Evolutionary conservation across 2,113 vertebrate species (phyloP), one percentile per base, ranked within the genome.

Genomic region (Pungitius pungitius): DNA sequence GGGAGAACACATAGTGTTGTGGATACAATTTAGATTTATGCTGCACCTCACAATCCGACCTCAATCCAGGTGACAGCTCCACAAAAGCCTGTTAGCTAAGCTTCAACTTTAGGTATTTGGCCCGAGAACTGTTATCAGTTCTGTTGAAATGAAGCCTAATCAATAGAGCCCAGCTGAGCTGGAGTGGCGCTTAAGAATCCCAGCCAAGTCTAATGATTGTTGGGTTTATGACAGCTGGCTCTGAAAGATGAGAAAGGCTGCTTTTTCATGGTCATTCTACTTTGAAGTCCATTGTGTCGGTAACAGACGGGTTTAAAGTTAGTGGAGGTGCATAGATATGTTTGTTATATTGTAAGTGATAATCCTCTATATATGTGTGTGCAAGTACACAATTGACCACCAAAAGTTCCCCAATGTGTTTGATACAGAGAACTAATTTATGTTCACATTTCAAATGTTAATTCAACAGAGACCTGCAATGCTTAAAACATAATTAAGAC

Each of bases 381-480:
- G 51, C 18, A 33, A 30, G 40, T 71, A 42, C 33, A 35, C 33
- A 35, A 33, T 30, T 56, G 77, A 20, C 22, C 22, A 47, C 49
- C 35, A 51, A 30, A 69, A 54, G 18, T 60, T 30, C 52, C 45
- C 35, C 49, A 57, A 59, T 39, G 11, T 26, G 39, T 57, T 40
- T 14, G 40, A 69, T 49, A 61, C 18, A 49, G 52, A 55, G 24
- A 54, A 39, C 45, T 9, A 14, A 60, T n/a, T 67, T 60, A 52
- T 71, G n/a, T 77, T 72, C 71, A 15, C 39, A 71, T 64, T 88
- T 67, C 27, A 37, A 49, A 59, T 75, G 14, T 82, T 72, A 69
- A 69, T 18, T 62, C 4, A 42, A 18, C 17, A 3, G 18, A 65
- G 42, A 13, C 24, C 33, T 33, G n/a, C 14, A 55, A 35, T 54